These are phyloP conservation scores for Trissoscelio sp. DNA, from an alignment of 2,888 invertebrate species.

Conservation along the genomic window DNA sequence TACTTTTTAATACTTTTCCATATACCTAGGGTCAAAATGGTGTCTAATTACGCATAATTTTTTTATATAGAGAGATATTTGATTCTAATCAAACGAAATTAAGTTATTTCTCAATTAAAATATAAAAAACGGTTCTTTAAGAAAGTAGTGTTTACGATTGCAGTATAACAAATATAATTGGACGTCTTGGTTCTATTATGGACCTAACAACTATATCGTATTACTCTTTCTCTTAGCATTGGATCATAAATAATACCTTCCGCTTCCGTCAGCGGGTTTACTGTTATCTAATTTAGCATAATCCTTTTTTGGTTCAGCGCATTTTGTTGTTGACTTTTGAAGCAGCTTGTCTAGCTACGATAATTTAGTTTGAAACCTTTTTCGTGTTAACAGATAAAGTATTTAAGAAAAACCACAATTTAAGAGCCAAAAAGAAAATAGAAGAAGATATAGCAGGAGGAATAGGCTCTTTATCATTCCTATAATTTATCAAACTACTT, in stretches of 20 bases:
- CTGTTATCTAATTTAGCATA: constrained; percentile 58
- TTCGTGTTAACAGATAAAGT: constrained; percentile 21
- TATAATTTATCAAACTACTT: no score
- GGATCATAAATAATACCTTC: constrained; percentile 47
- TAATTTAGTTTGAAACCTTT: constrained; percentile 31
- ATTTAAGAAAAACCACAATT: constrained; percentile 14
- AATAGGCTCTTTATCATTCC: no score
- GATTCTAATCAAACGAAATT: no score
- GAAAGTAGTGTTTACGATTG: constrained; percentile 21
- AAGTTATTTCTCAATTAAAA: no score
- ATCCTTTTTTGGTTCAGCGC: constrained; percentile 35
- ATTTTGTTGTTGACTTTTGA: constrained; percentile 10
- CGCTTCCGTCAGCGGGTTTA: constrained; percentile 57
- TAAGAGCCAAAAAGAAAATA: neutral
- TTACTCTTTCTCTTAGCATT: constrained; percentile 18
- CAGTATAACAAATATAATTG: constrained; percentile 22
- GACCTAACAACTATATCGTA: constrained; percentile 30
- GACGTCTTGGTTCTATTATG: constrained; percentile 12
- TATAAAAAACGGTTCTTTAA: no score
- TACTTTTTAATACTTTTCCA: no score
- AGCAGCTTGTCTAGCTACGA: neutral
- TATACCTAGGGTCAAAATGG: no score
- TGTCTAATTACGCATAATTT: no score
- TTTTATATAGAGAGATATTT: no score
- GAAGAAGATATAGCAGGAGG: no score